A percentile compares a stretch with the other conserved stretches of the same genome.
Conservation (phyloP, 1,140 invertebrate genomes). For the Drosophila chauvacae region DNA sequence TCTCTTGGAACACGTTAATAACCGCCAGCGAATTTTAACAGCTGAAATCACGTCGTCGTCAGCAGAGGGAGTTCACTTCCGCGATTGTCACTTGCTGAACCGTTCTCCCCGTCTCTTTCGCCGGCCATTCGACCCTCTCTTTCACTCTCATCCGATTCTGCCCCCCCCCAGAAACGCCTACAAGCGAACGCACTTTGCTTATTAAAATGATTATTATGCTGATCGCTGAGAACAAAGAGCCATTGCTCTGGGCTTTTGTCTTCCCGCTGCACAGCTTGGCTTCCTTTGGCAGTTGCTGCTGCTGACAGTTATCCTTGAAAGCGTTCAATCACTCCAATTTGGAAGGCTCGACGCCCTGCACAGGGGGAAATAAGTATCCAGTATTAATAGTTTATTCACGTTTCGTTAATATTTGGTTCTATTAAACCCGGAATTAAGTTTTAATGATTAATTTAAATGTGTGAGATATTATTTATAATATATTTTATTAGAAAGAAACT, state of each 20-base stretch:
- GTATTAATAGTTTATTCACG: neutral
- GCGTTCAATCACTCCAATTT: conserved; percentile 66
- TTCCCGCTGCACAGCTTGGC: conserved; percentile 6
- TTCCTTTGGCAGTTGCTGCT: conserved; percentile 12
- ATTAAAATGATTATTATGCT: conserved; percentile 30
- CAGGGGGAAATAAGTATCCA: neutral
- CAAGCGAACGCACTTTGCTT: conserved; percentile 37
- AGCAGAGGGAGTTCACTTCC: conserved; percentile 54
- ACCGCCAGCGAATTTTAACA: conserved; percentile 46
- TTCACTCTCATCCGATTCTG: neutral
- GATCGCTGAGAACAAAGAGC: conserved; percentile 44
- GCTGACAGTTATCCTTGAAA: conserved; percentile 68
- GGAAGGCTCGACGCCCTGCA: conserved; percentile 62
- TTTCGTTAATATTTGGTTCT: neutral
- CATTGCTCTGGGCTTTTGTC: conserved; percentile 22
- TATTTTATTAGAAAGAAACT: conserved; percentile 5
- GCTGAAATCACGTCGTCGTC: conserved; percentile 67
- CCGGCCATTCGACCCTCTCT: neutral
- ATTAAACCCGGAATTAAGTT: neutral
- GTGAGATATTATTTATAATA: conserved; percentile 4
- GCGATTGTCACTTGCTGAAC: conserved; percentile 56
- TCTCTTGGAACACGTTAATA: conserved; percentile 71
- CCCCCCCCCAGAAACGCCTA: conserved; percentile 22
- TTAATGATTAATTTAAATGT: neutral
- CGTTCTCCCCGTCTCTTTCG: conserved; percentile 26